Evolutionary conservation across 2,113 vertebrate genomes (phyloP).

Genomic region (Carollia perspicillata): DNA sequence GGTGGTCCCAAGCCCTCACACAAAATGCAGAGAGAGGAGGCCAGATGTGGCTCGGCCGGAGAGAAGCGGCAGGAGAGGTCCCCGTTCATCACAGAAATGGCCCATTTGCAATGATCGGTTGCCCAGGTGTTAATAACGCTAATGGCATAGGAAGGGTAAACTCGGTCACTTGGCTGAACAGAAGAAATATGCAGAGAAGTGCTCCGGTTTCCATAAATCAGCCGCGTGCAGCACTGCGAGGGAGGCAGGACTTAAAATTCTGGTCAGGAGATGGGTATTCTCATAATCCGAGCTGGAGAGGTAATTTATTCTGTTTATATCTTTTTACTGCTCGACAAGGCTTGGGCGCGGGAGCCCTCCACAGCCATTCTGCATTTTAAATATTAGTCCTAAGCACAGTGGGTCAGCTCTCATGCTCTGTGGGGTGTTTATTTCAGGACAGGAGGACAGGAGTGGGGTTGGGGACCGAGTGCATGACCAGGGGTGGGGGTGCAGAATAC

Average conservation of each 20-base stretch:
- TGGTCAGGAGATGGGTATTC: constrained; percentile 80
- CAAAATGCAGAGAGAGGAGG: not conserved
- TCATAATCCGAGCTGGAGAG: constrained; percentile 75
- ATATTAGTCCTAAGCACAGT: constrained; percentile 76
- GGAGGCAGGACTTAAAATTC: constrained; percentile 84
- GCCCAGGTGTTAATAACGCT: constrained; percentile 73
- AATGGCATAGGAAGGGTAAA: constrained; percentile 82
- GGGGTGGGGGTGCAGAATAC: too few relatives aligned
- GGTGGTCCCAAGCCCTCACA: not conserved
- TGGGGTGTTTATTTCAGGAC: not conserved
- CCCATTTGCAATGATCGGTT: constrained; percentile 69
- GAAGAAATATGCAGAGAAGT: constrained; percentile 80
- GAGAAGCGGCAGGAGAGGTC: not conserved
- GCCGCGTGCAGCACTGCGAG: constrained; percentile 33
- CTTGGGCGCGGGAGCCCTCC: constrained; percentile 40
- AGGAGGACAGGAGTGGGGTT: not conserved
- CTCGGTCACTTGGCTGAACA: constrained; percentile 80
- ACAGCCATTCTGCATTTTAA: constrained; percentile 82
- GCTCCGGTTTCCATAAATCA: constrained; percentile 82
- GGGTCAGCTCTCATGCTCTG: constrained; percentile 28
- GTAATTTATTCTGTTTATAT: constrained; percentile 86
- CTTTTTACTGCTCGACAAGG: constrained; percentile 80
- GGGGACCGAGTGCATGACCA: accelerated
- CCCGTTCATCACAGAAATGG: constrained; percentile 51
- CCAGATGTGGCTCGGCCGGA: not conserved